These are phyloP conservation scores for Carcinoscorpius rotundicauda DNA, from an alignment of 1,140 invertebrate species.

Conservation along the genomic window DNA sequence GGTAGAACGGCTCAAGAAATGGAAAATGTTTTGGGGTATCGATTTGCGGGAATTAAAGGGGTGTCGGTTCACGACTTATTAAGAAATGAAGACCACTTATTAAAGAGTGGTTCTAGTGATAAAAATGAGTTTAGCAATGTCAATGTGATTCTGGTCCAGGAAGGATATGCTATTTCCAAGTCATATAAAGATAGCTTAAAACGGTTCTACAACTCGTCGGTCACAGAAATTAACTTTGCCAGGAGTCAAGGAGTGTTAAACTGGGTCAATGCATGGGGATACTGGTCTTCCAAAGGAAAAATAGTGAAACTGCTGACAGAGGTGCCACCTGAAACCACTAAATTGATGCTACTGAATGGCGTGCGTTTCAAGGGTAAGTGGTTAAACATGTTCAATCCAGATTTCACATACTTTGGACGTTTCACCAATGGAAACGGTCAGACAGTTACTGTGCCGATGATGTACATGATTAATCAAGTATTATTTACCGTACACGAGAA, in stretches of 20 bases:
- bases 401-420: slow-evolving; percentile 2
- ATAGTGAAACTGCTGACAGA: too few relatives aligned
- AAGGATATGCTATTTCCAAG: neutral
- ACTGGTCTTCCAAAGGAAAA: too few relatives aligned
- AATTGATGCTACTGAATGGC: too few relatives aligned
- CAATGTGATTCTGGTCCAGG: neutral
- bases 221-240: neutral
- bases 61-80: neutral
- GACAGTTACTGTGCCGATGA: too few relatives aligned
- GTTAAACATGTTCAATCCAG: neutral
- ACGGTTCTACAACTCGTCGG: neutral
- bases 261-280: too few relatives aligned
- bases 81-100: neutral
- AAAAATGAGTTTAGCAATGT: neutral
- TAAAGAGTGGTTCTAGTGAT: neutral
- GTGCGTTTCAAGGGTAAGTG: neutral
- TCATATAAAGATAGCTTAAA: neutral
- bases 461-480: neutral
- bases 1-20: slow-evolving; percentile 1
- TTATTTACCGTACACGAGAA: neutral
- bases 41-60: neutral
- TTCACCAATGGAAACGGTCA: neutral
- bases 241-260: neutral
- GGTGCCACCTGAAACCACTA: too few relatives aligned
- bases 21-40: neutral